These are phyloP conservation scores for Perca flavescens DNA, from an alignment of 2,113 vertebrate species.

Conservation along the genomic window DNA sequence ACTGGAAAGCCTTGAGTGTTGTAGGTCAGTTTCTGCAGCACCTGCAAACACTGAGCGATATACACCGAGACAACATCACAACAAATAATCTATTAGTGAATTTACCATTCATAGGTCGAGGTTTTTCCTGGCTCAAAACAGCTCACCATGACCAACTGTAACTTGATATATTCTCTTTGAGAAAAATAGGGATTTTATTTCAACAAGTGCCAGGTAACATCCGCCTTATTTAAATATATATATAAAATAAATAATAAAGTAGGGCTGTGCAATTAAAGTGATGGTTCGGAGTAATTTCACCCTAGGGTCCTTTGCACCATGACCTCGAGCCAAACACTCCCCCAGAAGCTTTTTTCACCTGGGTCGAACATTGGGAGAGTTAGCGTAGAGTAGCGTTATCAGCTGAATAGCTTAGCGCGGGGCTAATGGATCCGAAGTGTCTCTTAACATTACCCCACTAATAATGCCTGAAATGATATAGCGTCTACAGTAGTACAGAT, in stretches of 20 bases:
- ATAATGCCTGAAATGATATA: too few species aligned
- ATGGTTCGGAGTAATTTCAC: too few species aligned
- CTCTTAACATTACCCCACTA: too few species aligned
- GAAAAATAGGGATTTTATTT: neutral
- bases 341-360: too few species aligned
- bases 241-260: neutral
- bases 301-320: too few species aligned
- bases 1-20: slow-evolving; percentile 86
- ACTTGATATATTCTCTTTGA: neutral
- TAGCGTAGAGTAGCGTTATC: too few species aligned
- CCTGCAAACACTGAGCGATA: slow-evolving; percentile 88
- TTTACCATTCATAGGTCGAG: neutral
- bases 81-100: neutral
- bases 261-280: too few species aligned
- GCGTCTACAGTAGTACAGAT: too few species aligned
- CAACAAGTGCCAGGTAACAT: neutral
- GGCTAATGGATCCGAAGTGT: too few species aligned
- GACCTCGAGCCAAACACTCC: too few species aligned
- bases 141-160: neutral
- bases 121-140: neutral
- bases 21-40: slow-evolving; percentile 95
- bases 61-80: neutral
- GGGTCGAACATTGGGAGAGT: too few species aligned
- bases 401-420: too few species aligned
- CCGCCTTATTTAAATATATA: neutral